These are phyloP conservation scores for Falco rusticolus DNA, from an alignment of 2,797 vertebrate genomes.

Conservation along the genomic window DNA sequence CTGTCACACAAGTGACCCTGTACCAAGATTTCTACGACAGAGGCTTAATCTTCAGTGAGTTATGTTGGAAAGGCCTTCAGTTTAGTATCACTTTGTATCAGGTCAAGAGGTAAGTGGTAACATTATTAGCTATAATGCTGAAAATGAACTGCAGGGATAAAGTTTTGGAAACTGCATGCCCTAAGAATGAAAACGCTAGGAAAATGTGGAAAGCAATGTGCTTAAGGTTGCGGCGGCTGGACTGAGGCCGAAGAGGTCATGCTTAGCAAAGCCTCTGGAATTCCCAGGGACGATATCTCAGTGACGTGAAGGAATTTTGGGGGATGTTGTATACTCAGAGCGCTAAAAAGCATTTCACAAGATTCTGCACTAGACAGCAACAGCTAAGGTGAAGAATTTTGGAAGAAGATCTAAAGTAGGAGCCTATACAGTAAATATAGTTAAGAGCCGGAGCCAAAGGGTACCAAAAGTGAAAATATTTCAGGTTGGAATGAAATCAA, in stretches of 20 bases:
- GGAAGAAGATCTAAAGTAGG: conserved; percentile 15
- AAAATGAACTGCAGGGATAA: background rate
- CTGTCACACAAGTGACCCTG: background rate
- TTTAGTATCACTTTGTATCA: background rate
- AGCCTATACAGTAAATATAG: background rate
- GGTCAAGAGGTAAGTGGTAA: background rate
- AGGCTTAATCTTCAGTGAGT: background rate
- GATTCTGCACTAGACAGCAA: background rate
- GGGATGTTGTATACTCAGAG: background rate
- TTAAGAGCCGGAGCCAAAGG: background rate
- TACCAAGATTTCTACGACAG: background rate
- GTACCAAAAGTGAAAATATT: conserved; percentile 25
- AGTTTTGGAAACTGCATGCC: background rate
- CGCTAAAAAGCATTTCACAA: background rate
- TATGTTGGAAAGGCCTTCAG: background rate
- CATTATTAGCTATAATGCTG: background rate
- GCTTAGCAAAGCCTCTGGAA: conserved; percentile 49
- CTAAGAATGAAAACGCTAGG: background rate
- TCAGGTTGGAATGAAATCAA: background rate
- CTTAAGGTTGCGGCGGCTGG: background rate
- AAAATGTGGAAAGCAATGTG: background rate
- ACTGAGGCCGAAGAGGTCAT: background rate
- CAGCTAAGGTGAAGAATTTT: background rate
- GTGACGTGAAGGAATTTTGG: background rate
- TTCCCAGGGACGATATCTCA: conserved; percentile 6